Base-by-base conservation (phyloP, 2,888 invertebrate genomes). In the Drosophila mulleri region DNA sequence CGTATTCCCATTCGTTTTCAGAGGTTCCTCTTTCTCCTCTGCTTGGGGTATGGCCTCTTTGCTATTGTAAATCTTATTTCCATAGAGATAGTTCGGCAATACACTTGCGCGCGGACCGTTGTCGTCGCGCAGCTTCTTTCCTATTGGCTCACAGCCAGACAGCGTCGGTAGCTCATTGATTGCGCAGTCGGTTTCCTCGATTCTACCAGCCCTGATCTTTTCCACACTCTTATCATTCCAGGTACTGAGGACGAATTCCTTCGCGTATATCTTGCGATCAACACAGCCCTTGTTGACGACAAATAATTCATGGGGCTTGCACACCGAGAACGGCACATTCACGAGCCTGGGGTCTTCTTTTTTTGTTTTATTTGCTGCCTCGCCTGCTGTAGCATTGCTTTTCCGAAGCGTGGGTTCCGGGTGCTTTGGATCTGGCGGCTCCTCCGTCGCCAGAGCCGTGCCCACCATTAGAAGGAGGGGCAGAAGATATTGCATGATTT, bases 231-330 rank as follows among this genome's bases (percentile, higher is more conserved):
- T 5, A 20, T 16, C 8, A 16, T 23, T 8, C 81, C 73, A 78
- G 7, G 54, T 18, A 1, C 23, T 0, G 0, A 81, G 2, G 1
- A 75, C 7, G 0, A 29, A 2, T 8, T 14, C 23, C 3, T 70
- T 32, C 12, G 75, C 9, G 20, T 65, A 73, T 2, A 1, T 1
- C 0, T 68, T 59, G 1, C 72, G 73, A 59, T 74, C 41, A 0
- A 81, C 47, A 41, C 84, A 83, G 0, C 76, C 73, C 20, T 66
- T 72, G 6, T 37, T 35, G 1, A 4, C 2, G 5, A 67, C 68
- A 5, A 75, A 11, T 8, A 82, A 11, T 47, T 83, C 59, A 9
- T 6, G 32, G 0, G 52, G 20, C 9, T 54, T 57, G 60, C 82
- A 83, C 9, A 23, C 16, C 0, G 14, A 29, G 5, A 18, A 1